Conservation (phyloP, 2,797 vertebrate species). For the Cirrhinus mrigala region DNA sequence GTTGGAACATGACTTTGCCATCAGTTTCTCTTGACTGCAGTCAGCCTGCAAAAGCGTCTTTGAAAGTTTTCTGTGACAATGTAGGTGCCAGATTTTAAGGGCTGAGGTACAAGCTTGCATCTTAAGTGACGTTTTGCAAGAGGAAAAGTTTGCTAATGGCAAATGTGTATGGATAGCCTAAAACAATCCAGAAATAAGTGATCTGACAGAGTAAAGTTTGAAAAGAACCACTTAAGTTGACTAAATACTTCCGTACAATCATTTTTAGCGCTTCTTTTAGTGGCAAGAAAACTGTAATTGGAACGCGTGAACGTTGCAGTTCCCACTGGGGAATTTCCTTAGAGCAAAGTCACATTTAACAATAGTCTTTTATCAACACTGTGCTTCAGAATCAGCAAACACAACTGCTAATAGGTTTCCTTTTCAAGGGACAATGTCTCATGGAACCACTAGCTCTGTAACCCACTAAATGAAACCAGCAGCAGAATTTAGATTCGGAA, state of each 20-base stretch:
- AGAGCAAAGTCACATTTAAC: conserved; percentile 33
- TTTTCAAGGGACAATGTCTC: conserved; percentile 27
- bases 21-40: conserved; percentile 39
- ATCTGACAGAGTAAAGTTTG: background rate
- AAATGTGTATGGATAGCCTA: background rate
- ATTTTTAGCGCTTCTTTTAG: background rate
- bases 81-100: conserved; percentile 33
- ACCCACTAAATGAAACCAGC: conserved; percentile 4
- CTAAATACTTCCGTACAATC: background rate
- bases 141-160: conserved; percentile 28
- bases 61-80: conserved; percentile 24
- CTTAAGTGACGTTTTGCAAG: conserved; percentile 33
- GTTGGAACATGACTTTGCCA: conserved; percentile 54
- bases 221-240: conserved; percentile 17
- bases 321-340: background rate
- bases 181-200: background rate
- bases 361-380: conserved; percentile 16
- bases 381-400: background rate
- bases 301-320: background rate
- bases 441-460: background rate
- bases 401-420: conserved; percentile 23
- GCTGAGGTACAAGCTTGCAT: conserved; percentile 23
- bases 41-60: conserved; percentile 9
- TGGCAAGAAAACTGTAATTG: conserved; percentile 4
- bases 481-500: conserved; percentile 17